Evolutionary conservation across 2,113 vertebrate genomes (phyloP).

Genomic region (Larimichthys crocea): DNA sequence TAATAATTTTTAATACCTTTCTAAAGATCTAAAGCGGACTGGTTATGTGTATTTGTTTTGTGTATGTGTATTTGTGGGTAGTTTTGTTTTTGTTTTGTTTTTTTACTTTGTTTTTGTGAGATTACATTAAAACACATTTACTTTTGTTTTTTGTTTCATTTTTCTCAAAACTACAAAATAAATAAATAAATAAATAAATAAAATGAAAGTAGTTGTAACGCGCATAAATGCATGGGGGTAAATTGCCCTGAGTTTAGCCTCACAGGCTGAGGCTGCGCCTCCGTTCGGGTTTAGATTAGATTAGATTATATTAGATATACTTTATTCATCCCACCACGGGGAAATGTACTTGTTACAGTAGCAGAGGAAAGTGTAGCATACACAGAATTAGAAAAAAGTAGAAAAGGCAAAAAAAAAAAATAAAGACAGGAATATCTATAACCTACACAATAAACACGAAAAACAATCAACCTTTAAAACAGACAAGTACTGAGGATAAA

Average conservation of each 20-base stretch:
- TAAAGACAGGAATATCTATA: too few species aligned
- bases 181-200: not conserved
- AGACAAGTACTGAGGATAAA: too few species aligned
- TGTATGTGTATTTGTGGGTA: not conserved
- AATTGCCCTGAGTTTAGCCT: not conserved
- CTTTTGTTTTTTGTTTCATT: not conserved
- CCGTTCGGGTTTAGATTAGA: too few species aligned
- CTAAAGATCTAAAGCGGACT: not conserved
- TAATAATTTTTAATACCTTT: not conserved
- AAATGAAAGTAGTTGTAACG: conserved; percentile 13
- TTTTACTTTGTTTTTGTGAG: not conserved
- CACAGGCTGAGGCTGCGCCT: not conserved
- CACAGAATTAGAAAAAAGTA: too few species aligned
- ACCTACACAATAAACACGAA: too few species aligned
- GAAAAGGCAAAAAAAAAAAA: too few species aligned
- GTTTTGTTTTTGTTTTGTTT: not conserved
- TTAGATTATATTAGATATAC: too few species aligned
- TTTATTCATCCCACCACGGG: too few species aligned
- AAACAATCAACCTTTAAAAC: too few species aligned
- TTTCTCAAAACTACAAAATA: not conserved
- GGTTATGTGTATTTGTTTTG: too few species aligned
- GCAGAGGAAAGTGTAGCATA: too few species aligned
- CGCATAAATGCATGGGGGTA: fast-evolving
- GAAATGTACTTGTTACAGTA: too few species aligned
- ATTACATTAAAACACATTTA: not conserved